A percentile compares a stretch with the other conserved stretches of the same genome.
phyloP scores from a whole-genome alignment of 2,797 vertebrate genomes.

The Coranthus polyacanthus region DNA sequence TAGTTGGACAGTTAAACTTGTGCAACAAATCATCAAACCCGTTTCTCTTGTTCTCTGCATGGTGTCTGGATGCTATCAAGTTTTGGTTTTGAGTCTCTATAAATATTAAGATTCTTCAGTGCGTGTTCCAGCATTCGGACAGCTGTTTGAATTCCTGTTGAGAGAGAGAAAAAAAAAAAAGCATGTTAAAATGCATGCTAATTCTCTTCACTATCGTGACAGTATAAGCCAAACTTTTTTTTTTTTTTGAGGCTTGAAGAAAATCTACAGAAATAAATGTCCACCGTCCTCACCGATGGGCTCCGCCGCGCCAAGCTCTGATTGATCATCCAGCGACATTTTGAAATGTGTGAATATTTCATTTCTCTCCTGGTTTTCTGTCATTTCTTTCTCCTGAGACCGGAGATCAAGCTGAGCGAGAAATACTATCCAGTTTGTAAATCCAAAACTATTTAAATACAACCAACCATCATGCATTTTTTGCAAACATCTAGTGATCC shows the following conservation, averaged over 20 bases:
- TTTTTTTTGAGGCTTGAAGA: constrained; percentile 9
- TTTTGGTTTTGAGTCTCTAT: constrained; percentile 80
- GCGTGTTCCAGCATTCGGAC: constrained; percentile 81
- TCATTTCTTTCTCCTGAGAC: constrained; percentile 13
- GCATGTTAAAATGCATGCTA: constrained; percentile 4
- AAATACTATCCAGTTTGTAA: constrained; percentile 7
- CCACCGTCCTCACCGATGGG: constrained; percentile 79
- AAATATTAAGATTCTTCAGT: constrained; percentile 84
- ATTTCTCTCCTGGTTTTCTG: constrained; percentile 30
- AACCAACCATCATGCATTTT: background rate
- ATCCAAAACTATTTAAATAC: background rate
- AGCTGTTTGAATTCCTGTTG: constrained; percentile 89
- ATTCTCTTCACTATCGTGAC: constrained; percentile 8
- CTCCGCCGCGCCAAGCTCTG: constrained; percentile 71
- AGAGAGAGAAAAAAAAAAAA: constrained; percentile 23
- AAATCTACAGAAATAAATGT: constrained; percentile 34
- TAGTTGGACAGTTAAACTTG: constrained; percentile 6
- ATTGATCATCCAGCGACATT: constrained; percentile 74
- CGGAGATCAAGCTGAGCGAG: constrained; percentile 22
- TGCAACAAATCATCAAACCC: constrained; percentile 71
- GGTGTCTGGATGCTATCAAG: constrained; percentile 79
- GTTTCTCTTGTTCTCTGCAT: constrained; percentile 71
- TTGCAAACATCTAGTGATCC: too few species aligned
- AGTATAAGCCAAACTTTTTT: constrained; percentile 23
- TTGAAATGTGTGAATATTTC: constrained; percentile 74